Base-by-base conservation (phyloP, 37 sponge, comb jelly and placozoan genomes). In the Diacarnus erythraeanus region DNA sequence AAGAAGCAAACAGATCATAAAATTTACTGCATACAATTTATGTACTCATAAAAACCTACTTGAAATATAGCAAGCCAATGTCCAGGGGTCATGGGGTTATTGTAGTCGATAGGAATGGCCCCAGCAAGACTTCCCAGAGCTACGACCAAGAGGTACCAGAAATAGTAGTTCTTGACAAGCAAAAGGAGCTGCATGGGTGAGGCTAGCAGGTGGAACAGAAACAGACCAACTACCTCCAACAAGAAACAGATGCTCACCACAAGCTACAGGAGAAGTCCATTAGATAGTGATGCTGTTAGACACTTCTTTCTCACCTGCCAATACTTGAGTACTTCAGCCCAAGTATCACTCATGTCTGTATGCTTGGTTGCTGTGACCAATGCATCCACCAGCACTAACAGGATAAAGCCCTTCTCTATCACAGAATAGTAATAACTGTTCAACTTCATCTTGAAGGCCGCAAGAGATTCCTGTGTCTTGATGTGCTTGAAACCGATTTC, bases 351-450 rank as follows among this genome's bases (percentile, higher is more conserved):
- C 70, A 85, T 77, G 42, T 29, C 74, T 1, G 73, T 70, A 38
- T 60, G 10, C 27, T 79, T 85, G 38, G 63, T 58, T 17, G 87
- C 79, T 9, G 63, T 80, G 36, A 91, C 60, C 4, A 86, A 20
- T 21, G 91, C 91, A 70, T 91, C 91, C 31, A 86, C 29, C 47
- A 86, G 34, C 1, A 91, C 91, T 33, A 91, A 65, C 12, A 78
- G 0, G 1, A 82, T 61, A 59, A 91, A 83, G 26, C 65, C 38
- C 54, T 83, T 91, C 76, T 86, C 83, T 12, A 82, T 66, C 2
- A 51, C 9, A 5, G 17, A 1, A 74, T 42, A 56, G 41, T 74
- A 74, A 41, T 74, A 74, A 21, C 30, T 74, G 1, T 74, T 10
- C 33, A 60, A 43, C 30, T 17, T 63, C 22, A 56, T 69, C 25